Evolutionary conservation across 35 echinoderm and acorn worm species (phyloP).

Genomic region (Apostichopus californicus): DNA sequence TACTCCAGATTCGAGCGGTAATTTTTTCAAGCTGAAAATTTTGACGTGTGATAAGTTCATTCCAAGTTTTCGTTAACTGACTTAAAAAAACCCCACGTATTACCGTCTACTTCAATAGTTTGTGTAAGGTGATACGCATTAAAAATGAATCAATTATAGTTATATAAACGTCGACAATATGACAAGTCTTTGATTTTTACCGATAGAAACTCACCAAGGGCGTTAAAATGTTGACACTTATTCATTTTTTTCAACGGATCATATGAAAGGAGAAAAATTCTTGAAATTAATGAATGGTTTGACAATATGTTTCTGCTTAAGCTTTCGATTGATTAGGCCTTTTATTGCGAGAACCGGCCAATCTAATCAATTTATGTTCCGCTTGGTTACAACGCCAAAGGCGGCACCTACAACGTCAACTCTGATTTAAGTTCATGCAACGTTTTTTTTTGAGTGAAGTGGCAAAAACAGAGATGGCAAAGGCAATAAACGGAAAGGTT

Average conservation of each 20-base stretch:
- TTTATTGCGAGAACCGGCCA: background rate
- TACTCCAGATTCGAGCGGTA: background rate
- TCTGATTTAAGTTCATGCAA: background rate
- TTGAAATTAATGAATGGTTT: background rate
- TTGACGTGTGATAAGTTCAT: background rate
- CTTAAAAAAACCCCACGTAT: background rate
- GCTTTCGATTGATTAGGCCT: background rate
- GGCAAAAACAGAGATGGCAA: background rate
- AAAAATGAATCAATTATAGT: constrained; percentile 1
- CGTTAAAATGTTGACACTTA: constrained; percentile 1
- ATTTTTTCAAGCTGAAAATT: background rate
- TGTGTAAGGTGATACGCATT: background rate
- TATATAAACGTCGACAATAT: background rate
- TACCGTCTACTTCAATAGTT: background rate
- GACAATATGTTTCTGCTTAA: background rate
- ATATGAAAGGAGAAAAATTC: background rate
- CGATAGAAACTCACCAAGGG: background rate
- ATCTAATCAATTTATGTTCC: constrained; percentile 11
- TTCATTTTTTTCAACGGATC: background rate
- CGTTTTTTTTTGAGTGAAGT: background rate
- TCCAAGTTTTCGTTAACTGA: background rate
- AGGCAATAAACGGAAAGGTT: background rate
- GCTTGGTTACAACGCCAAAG: background rate
- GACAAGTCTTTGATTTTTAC: background rate
- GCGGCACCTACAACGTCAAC: background rate